A percentile compares a stretch with the other conserved stretches of the same genome.
phyloP scores from a whole-genome alignment of 2,113 vertebrate species.

The Circaetus cinerascens region DNA sequence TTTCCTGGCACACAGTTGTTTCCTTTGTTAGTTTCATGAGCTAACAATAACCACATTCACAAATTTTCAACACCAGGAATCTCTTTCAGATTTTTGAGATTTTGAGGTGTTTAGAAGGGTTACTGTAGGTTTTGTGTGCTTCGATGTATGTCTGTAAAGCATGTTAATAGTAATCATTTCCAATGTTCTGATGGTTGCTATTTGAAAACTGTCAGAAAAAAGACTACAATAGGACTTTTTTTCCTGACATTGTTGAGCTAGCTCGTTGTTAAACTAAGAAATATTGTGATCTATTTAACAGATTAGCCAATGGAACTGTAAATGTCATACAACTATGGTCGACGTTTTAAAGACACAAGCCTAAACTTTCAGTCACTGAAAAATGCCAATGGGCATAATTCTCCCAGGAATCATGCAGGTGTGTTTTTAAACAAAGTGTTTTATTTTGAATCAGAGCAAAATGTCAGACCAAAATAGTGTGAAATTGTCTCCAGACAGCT shows the following conservation, averaged over 20 bases:
- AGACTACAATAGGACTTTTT: neutral
- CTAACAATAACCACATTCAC: neutral
- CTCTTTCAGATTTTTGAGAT: neutral
- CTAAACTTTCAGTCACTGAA: conserved; percentile 6
- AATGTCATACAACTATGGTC: neutral
- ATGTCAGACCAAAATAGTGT: conserved; percentile 28
- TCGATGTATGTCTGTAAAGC: neutral
- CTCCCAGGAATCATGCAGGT: neutral
- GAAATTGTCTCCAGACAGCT: conserved; percentile 12
- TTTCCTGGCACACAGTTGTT: neutral
- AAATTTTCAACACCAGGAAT: neutral
- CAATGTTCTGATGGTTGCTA: neutral
- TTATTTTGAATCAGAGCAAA: conserved; percentile 42
- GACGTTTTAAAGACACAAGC: neutral
- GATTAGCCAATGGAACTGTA: neutral
- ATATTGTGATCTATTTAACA: neutral
- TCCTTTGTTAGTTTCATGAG: neutral
- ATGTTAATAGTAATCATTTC: neutral
- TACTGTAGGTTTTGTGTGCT: neutral
- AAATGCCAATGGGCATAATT: neutral
- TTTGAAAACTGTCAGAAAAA: neutral
- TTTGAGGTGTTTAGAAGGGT: neutral
- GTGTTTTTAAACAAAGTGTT: neutral
- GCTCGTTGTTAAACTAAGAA: neutral
- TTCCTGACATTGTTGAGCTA: neutral